phyloP scores from a whole-genome alignment of 2,888 invertebrate genomes.

The Volucella inflata region DNA sequence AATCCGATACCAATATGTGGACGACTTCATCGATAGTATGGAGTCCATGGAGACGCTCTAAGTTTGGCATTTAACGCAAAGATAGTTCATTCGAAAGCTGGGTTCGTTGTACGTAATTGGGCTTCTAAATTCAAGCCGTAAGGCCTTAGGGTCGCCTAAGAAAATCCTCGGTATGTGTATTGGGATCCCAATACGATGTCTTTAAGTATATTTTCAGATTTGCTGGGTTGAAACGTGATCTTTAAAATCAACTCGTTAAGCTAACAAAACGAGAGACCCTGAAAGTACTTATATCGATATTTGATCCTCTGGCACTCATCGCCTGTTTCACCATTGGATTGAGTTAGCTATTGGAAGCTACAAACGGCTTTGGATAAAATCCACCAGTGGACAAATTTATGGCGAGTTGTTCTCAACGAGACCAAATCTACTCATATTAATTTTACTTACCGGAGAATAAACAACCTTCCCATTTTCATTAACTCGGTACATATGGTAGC shows the following conservation, averaged over 20 bases:
- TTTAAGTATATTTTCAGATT: slow-evolving; percentile 72
- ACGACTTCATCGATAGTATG: slow-evolving; percentile 78
- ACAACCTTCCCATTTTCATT: too few relatives aligned
- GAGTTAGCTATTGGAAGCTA: too few relatives aligned
- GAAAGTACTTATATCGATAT: slow-evolving; percentile 72
- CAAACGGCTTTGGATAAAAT: too few relatives aligned
- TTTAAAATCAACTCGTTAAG: slow-evolving; percentile 40
- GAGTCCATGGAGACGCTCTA: too few relatives aligned
- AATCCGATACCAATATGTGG: slow-evolving; percentile 77
- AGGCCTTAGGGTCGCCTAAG: slow-evolving; percentile 5
- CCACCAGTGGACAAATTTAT: too few relatives aligned
- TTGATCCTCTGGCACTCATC: slow-evolving; percentile 69
- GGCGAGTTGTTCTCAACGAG: too few relatives aligned
- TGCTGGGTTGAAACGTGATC: slow-evolving; percentile 49
- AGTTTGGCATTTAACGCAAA: slow-evolving; percentile 64
- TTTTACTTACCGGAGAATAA: too few relatives aligned
- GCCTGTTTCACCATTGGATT: slow-evolving; percentile 61
- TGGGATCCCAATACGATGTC: slow-evolving; percentile 54
- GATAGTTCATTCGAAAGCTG: slow-evolving; percentile 4
- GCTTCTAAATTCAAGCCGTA: slow-evolving; percentile 67
- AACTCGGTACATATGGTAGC: too few relatives aligned
- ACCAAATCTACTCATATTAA: too few relatives aligned
- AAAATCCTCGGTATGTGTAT: slow-evolving; percentile 47
- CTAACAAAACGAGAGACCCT: slow-evolving; percentile 66
- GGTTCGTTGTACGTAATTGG: slow-evolving; percentile 67